Base-by-base conservation (phyloP, 1,140 invertebrate species). In the Lucilia sericata region DNA sequence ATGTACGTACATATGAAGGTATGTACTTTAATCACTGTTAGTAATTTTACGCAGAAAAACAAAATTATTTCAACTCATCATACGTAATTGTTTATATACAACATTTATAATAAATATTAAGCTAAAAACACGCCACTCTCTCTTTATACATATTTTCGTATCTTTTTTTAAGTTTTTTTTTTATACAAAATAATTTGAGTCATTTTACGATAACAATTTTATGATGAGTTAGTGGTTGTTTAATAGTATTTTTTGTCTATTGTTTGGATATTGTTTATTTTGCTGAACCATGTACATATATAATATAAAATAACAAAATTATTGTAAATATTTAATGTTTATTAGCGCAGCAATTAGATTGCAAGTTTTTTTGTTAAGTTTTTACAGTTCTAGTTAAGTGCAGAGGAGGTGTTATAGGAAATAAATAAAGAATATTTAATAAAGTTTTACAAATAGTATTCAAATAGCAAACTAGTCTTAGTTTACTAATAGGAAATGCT, bases 201-300 rank as follows among this genome's bases (percentile, higher is more conserved):
- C 51, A 55, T 55, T 55, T 55, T 55, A 55, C 51, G 51, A 55
- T 55, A 55, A 55, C 51, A 55, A 55, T 17, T 55, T 55, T n/a
- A 55, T 55, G 51, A 55, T 17, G 51, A 55, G 51, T n/a, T 55
- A 55, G 12, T 14, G 42, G 17, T 55, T 55, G 51, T 55, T 14
- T 14, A 13, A 55, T 55, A 55, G 12, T 17, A 42, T 42, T 10
- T 42, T 42, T 42, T 2, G 42, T 42, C 42, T 42, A 42, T 42
- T 42, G 10, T 42, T 42, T 42, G 42, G 17, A 55, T 17, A 12
- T 55, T 55, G 51, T 55, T 55, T 55, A 55, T 55, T 55, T 55
- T 55, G 17, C 12, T 55, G 17, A 55, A 55, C 51, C n/a, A n/a
- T n/a, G n/a, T 55, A 55, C 4, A 30, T 30, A 30, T 30, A 30